Conservation (phyloP, 1,140 invertebrate genomes). For the Pantala flavescens region DNA sequence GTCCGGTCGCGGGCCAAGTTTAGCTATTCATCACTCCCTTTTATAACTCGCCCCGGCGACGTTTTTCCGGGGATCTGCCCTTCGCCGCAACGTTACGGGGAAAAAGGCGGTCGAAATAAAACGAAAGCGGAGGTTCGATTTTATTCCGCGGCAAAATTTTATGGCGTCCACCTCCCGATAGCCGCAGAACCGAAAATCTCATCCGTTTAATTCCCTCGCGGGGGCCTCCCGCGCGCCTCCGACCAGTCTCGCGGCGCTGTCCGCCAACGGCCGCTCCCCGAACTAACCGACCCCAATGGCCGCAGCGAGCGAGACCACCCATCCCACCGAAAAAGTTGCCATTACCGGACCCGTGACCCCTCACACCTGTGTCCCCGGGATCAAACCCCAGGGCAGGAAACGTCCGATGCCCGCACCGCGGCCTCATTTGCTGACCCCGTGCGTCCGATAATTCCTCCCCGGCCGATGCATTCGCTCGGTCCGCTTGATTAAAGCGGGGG, state of each 20-base stretch:
- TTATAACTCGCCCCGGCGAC: neutral
- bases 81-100: too few species aligned
- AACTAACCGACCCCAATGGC: neutral
- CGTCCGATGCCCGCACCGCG: neutral
- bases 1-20: neutral
- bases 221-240: neutral
- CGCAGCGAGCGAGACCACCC: neutral
- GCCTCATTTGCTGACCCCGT: neutral
- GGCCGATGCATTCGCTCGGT: neutral
- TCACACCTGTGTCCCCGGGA: neutral
- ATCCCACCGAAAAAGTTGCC: neutral
- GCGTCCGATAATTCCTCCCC: neutral
- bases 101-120: too few species aligned
- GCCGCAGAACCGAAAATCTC: neutral
- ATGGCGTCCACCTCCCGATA: neutral
- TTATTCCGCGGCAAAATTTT: neutral
- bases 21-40: neutral
- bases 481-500: conserved; percentile 1
- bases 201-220: neutral
- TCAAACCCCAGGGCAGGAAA: neutral
- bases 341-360: neutral
- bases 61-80: too few species aligned
- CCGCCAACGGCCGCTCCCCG: neutral
- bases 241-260: neutral
- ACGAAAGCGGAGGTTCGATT: neutral